A percentile compares a stretch with the other conserved stretches of the same genome.
These are phyloP conservation scores for Chalcosyrphus nemorum DNA, from an alignment of 2,888 invertebrate genomes.

Conservation along the genomic window DNA sequence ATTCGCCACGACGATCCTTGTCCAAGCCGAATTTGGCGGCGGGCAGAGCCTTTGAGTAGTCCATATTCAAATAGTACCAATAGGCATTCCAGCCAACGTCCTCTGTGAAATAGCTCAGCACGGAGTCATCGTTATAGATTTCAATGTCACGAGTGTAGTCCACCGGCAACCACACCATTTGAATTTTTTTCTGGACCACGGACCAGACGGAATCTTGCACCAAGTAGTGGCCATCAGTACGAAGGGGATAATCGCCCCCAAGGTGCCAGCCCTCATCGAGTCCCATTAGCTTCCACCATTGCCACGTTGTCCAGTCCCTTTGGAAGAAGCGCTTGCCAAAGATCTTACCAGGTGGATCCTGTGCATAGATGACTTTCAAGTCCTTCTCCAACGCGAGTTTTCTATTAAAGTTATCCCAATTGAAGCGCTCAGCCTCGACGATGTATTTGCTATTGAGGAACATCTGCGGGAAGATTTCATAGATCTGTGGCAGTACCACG, in stretches of 20 bases:
- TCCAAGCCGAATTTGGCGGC: conserved; percentile 82
- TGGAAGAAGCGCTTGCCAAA: conserved; percentile 1
- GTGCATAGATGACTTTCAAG: conserved; percentile 81
- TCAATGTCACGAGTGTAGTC: conserved; percentile 85
- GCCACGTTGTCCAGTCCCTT: conserved; percentile 78
- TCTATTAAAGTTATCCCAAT: conserved; percentile 82
- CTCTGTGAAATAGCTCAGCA: conserved; percentile 87
- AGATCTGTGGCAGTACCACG: conserved; percentile 86
- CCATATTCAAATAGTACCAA: conserved; percentile 86
- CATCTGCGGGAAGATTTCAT: conserved; percentile 88
- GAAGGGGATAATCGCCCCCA: conserved; percentile 71
- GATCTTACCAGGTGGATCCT: conserved; percentile 64
- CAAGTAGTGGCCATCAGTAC: conserved; percentile 75
- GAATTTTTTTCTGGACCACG: conserved; percentile 76
- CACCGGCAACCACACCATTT: conserved; percentile 81
- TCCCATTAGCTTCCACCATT: conserved; percentile 80
- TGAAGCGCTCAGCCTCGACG: conserved; percentile 85
- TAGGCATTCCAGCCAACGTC: conserved; percentile 85
- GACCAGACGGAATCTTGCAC: conserved; percentile 74
- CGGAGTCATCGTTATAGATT: conserved; percentile 84
- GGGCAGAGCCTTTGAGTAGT: conserved; percentile 86
- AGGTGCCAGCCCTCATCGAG: conserved; percentile 76
- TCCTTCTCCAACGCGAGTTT: conserved; percentile 81
- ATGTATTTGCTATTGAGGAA: conserved; percentile 88
- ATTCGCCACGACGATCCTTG: conserved; percentile 86